phyloP scores from a whole-genome alignment of 2,888 invertebrate species.

The Lasioglossum leucozonium region DNA sequence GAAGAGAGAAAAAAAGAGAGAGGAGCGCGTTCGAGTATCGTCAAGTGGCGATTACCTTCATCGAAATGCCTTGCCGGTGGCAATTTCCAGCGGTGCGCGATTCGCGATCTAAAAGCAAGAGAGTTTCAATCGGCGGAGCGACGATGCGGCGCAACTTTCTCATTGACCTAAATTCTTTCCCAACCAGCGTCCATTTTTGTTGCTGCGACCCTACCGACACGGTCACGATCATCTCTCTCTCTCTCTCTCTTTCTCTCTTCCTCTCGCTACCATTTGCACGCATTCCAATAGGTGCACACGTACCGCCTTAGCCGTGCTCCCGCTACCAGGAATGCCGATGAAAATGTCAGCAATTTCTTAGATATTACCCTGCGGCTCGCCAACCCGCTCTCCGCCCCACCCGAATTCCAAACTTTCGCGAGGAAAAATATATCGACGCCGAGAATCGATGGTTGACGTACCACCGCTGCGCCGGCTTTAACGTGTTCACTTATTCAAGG shows the following conservation, averaged over 20 bases:
- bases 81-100: constrained; percentile 26
- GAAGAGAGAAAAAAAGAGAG: neutral
- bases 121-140: constrained; percentile 48
- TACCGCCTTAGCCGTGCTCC: constrained; percentile 10
- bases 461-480: neutral
- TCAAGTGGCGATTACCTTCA: constrained; percentile 56
- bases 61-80: constrained; percentile 36
- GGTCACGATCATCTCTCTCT: neutral
- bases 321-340: constrained; percentile 50
- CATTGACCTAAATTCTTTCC: constrained; percentile 65
- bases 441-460: neutral
- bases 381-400: neutral
- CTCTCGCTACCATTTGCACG: constrained; percentile 21
- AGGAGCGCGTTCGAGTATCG: constrained; percentile 39
- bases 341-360: constrained; percentile 61
- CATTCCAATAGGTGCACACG: constrained; percentile 53
- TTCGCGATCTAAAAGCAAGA: constrained; percentile 45
- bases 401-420: neutral
- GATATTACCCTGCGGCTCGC: constrained; percentile 42
- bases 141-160: constrained; percentile 46
- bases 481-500: neutral
- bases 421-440: neutral
- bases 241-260: neutral
- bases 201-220: neutral
- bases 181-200: constrained; percentile 35